Conservation (phyloP, 2,113 vertebrate genomes). For the Patagioenas fasciata region DNA sequence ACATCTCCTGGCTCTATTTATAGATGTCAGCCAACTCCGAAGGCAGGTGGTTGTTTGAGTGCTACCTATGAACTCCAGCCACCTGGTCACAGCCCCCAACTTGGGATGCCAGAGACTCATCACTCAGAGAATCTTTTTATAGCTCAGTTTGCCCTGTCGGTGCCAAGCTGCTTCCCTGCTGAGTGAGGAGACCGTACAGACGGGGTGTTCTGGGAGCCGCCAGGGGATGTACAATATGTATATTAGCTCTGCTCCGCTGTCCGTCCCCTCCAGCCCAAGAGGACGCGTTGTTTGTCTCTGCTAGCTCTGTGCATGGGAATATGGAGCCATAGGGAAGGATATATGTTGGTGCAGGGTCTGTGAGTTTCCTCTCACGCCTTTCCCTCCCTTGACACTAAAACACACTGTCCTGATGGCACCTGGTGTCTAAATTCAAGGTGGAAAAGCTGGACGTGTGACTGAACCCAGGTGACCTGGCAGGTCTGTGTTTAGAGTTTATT, state of each 20-base stretch:
- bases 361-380: not conserved
- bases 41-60: not conserved
- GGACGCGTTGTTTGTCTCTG: not conserved
- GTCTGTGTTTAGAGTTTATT: not conserved
- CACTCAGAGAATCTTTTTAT: not conserved
- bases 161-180: not conserved
- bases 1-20: not conserved
- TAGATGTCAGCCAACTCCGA: not conserved
- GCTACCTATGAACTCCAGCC: not conserved
- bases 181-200: not conserved
- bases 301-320: not conserved
- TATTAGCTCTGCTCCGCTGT: not conserved
- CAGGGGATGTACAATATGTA: not conserved
- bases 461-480: not conserved
- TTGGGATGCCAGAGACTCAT: not conserved
- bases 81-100: not conserved
- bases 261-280: not conserved
- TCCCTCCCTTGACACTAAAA: not conserved
- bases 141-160: not conserved
- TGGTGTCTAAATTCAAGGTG: not conserved
- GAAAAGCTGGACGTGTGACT: not conserved
- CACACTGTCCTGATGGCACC: not conserved
- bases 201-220: not conserved
- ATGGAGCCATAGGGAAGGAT: not conserved
- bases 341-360: fast-evolving